Conservation (phyloP, 2,888 invertebrate species). For the Melanargia galathea region DNA sequence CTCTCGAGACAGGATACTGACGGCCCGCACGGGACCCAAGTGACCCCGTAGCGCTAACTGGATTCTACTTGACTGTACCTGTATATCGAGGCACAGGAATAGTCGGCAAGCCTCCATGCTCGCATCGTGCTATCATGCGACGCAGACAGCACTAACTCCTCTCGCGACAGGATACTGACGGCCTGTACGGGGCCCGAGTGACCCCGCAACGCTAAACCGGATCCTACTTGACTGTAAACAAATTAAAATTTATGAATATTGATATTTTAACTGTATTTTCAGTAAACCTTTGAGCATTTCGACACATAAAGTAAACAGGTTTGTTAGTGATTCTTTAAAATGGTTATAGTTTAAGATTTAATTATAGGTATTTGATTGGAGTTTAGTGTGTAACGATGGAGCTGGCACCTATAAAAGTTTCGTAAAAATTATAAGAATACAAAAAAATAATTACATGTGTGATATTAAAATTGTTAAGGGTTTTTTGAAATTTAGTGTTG, state of each 20-base stretch:
- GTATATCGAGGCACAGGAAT: slow-evolving; percentile 86
- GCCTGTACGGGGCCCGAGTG: slow-evolving; percentile 89
- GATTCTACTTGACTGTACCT: slow-evolving; percentile 63
- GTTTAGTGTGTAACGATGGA: no score
- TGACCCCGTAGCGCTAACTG: slow-evolving; percentile 86
- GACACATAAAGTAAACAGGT: no score
- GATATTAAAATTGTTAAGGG: not conserved
- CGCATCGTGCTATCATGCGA: slow-evolving; percentile 90
- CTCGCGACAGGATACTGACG: slow-evolving; percentile 81
- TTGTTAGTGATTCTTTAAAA: no score
- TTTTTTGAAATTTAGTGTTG: not conserved
- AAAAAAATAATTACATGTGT: no score
- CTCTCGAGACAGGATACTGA: slow-evolving; percentile 81
- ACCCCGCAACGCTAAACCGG: slow-evolving; percentile 85
- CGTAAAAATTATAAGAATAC: no score
- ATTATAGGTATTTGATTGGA: no score
- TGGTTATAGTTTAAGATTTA: no score
- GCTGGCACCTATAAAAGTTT: no score
- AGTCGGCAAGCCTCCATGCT: slow-evolving; percentile 87
- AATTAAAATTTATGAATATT: no score
- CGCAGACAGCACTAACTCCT: slow-evolving; percentile 86
- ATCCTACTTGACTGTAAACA: slow-evolving; percentile 74
- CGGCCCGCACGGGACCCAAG: slow-evolving; percentile 87
- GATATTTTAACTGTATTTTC: no score
- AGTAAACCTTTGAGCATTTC: no score